Conservation (phyloP, 2,888 invertebrate genomes). For the Gari tellinella region DNA sequence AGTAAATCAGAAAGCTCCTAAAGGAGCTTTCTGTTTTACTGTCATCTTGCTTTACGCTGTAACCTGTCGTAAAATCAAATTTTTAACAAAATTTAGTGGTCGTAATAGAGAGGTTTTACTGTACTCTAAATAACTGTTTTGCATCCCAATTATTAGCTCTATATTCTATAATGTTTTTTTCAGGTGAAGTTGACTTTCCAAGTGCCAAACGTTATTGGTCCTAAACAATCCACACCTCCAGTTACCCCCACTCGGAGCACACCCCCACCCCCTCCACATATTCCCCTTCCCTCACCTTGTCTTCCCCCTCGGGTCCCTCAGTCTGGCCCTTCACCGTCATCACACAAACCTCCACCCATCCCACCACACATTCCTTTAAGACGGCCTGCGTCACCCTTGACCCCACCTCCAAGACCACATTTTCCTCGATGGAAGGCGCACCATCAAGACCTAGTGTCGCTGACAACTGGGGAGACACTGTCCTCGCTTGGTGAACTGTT, state of each 20-base stretch:
- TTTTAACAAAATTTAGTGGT: too few species aligned
- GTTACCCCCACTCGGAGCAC: slow-evolving; percentile 54
- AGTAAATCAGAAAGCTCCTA: too few species aligned
- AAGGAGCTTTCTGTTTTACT: too few species aligned
- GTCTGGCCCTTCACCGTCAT: slow-evolving; percentile 35
- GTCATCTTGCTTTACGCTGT: too few species aligned
- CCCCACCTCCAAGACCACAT: slow-evolving; percentile 30
- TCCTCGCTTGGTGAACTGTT: slow-evolving; percentile 41
- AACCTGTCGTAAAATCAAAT: background rate
- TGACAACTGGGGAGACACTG: slow-evolving; percentile 54
- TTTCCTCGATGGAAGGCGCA: slow-evolving; percentile 21
- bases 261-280: slow-evolving; percentile 49
- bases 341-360: slow-evolving; percentile 39
- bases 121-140: too few species aligned
- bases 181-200: slow-evolving; percentile 71
- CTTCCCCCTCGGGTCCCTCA: slow-evolving; percentile 27
- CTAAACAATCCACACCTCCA: slow-evolving; percentile 66
- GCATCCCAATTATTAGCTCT: too few species aligned
- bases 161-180: slow-evolving; percentile 1
- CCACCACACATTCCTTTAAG: slow-evolving; percentile 8
- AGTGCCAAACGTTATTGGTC: slow-evolving; percentile 76
- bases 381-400: background rate
- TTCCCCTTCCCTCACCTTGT: slow-evolving; percentile 35
- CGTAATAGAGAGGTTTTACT: too few species aligned
- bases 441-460: slow-evolving; percentile 44